phyloP scores from a whole-genome alignment of 2,113 vertebrate species.

The Zootoca vivipara region DNA sequence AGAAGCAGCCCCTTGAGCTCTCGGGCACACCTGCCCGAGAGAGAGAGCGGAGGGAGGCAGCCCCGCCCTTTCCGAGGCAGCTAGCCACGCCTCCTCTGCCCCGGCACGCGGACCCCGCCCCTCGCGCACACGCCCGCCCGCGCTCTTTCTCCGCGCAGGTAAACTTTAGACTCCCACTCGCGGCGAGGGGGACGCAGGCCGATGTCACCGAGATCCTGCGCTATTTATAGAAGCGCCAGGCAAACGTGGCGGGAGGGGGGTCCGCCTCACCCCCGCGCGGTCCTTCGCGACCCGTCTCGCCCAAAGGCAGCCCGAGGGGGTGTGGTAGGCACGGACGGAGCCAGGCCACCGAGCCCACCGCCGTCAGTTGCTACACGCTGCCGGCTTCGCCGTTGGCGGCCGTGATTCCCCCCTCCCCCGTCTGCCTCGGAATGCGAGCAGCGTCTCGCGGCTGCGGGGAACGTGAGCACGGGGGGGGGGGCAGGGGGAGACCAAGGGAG shows the following conservation, averaged over 20 bases:
- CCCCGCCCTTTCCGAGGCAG: too few relatives aligned
- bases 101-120: slow-evolving; percentile 35
- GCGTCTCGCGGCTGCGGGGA: background rate
- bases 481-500: background rate
- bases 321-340: background rate
- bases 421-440: background rate
- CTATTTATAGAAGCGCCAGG: slow-evolving; percentile 66
- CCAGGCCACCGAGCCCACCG: background rate
- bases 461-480: background rate
- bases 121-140: slow-evolving; percentile 57
- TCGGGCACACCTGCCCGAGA: background rate
- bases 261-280: background rate
- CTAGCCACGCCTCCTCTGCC: slow-evolving; percentile 5
- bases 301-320: too few relatives aligned
- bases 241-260: background rate
- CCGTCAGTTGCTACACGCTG: background rate
- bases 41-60: too few relatives aligned
- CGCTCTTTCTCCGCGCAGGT: slow-evolving; percentile 26
- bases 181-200: slow-evolving; percentile 54
- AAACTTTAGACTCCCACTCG: slow-evolving; percentile 29
- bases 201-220: slow-evolving; percentile 60
- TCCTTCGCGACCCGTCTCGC: too few relatives aligned
- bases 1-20: background rate
- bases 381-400: background rate
- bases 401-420: background rate